Percentiles rank a stretch among this genome's conserved stretches.
Evolutionary conservation across 2,797 vertebrate species (phyloP).

Genomic region (Tokudaia muenninki): DNA sequence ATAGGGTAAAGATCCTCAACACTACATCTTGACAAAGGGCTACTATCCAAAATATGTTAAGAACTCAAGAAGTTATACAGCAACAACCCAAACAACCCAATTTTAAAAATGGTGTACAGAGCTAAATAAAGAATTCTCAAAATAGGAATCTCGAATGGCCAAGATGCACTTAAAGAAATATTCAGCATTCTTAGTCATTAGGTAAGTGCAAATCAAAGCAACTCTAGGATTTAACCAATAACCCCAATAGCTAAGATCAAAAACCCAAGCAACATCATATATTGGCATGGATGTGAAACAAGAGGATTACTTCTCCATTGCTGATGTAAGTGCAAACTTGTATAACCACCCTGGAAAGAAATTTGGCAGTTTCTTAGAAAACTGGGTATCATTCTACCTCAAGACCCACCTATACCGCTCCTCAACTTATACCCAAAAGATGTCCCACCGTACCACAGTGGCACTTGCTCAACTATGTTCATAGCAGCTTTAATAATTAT

Average conservation of each 20-base stretch:
- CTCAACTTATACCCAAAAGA: too few species aligned
- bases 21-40: neutral
- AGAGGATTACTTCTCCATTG: neutral
- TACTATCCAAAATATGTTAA: neutral
- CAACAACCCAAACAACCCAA: neutral
- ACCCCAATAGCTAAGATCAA: neutral
- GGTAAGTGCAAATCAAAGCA: neutral
- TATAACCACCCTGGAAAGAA: neutral
- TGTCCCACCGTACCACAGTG: too few species aligned
- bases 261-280: neutral
- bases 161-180: neutral
- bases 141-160: neutral
- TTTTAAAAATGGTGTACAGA: neutral
- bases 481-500: too few species aligned
- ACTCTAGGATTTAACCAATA: neutral
- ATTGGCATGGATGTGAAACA: neutral
- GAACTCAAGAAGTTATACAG: neutral
- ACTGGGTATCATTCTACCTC: too few species aligned
- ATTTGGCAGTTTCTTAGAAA: too few species aligned
- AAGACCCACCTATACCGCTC: too few species aligned
- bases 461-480: too few species aligned
- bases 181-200: neutral
- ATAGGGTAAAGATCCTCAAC: neutral
- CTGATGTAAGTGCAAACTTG: neutral
- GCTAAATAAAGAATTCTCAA: neutral